phyloP scores from a whole-genome alignment of 2,113 vertebrate species.

The Hoplias malabaricus region DNA sequence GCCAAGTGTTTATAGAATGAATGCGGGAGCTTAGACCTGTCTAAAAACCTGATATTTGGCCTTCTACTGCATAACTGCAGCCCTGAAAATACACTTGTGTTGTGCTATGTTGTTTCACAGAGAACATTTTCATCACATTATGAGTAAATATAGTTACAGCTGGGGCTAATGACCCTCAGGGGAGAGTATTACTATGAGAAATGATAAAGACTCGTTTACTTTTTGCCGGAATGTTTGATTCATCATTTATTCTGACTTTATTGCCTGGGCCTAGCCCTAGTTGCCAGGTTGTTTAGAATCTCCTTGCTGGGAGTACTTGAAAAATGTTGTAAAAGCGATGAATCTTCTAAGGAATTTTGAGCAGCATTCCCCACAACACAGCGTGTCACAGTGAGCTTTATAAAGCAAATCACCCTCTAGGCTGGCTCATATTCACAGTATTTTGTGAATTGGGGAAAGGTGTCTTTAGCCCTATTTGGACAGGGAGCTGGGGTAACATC shows the following conservation, averaged over 20 bases:
- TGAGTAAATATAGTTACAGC: not conserved
- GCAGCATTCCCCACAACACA: not conserved
- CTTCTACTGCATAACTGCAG: not conserved
- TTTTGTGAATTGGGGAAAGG: not conserved
- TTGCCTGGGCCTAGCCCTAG: not conserved
- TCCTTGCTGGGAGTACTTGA: not conserved
- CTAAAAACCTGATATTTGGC: not conserved
- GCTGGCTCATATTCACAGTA: not conserved
- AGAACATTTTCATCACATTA: not conserved
- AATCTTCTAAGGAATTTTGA: not conserved
- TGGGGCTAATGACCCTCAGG: not conserved
- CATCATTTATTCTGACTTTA: not conserved
- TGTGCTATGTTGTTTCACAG: not conserved
- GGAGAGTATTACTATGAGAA: not conserved
- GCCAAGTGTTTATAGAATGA: slow-evolving; percentile 49
- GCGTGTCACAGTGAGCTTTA: not conserved
- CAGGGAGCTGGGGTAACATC: too few relatives aligned
- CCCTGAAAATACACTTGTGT: not conserved
- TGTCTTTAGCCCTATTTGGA: too few relatives aligned
- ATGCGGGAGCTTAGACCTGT: slow-evolving; percentile 4
- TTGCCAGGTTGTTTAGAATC: not conserved
- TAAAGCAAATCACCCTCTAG: not conserved
- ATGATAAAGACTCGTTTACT: not conserved
- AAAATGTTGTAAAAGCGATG: not conserved
- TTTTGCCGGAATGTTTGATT: not conserved